Base-by-base conservation (phyloP, 1,140 invertebrate species). In the Megathymus violae region DNA sequence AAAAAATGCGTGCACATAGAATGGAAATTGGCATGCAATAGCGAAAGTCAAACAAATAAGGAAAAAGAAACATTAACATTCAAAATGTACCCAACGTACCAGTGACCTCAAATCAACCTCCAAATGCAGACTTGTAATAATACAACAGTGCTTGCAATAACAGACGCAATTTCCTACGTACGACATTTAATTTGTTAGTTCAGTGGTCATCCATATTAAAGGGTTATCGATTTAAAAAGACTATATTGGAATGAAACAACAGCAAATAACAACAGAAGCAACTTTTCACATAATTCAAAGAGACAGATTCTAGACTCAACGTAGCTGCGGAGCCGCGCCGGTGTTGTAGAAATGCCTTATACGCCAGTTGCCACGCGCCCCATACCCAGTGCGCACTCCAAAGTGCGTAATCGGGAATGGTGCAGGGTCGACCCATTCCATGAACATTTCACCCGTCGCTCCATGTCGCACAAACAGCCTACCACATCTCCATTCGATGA, bases 301-400 rank as follows among this genome's bases (percentile, higher is more conserved):
- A 31, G 3, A 31, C 27, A 36, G n/a, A 48, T 40, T 61, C 31
- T 70, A 74, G 68, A 90, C 85, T 90, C 85, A 90, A 88, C 88
- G 83, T 68, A 62, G 63, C 63, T 77, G 79, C 7, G 47, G 41
- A 4, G 50, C 43, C 4, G 43, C 54, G 60, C 74, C 70, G 59
- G 58, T 31, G 27, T 58, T 75, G 73, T 54, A 25, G 80, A 81
- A 91, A 67, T 91, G 86, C 10, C 27, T 50, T 61, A 93, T 89
- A 50, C 88, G 89, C 94, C 94, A 95, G 63, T 92, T 85, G 64
- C 94, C 94, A 51, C 89, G 87, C 4, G 93, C 91, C 17, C 94
- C 94, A 89, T 93, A 94, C 62, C 91, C 93, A 22, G 94, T 94
- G 43, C 93, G 91, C 40, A 94, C 92, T 36, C 93, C 94, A 70